Evolutionary conservation across 2,888 invertebrate species (phyloP).

Genomic region (Athripsodes cinereus): DNA sequence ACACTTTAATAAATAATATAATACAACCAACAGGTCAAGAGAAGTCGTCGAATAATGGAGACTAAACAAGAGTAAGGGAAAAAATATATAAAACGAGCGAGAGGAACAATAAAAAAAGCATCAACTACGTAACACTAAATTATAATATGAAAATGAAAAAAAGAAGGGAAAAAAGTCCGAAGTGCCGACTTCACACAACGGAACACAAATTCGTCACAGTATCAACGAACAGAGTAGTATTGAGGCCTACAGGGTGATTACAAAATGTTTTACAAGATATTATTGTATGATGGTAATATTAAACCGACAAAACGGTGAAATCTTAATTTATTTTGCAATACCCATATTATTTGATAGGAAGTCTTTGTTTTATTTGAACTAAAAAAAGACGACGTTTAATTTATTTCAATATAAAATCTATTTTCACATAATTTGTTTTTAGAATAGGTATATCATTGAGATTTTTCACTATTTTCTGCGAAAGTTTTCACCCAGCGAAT

Average conservation of each 20-base stretch:
- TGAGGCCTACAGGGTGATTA: constrained; percentile 21
- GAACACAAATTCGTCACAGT: constrained; percentile 27
- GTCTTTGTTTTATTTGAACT: too few species aligned
- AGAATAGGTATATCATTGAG: too few species aligned
- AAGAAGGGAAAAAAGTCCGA: constrained; percentile 4
- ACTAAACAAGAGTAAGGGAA: constrained; percentile 15
- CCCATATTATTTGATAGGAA: too few species aligned
- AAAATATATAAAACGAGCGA: constrained; percentile 10
- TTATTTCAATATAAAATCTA: too few species aligned
- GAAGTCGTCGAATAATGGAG: constrained; percentile 19
- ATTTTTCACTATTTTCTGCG: too few species aligned
- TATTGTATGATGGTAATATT: background rate
- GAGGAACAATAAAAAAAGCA: background rate
- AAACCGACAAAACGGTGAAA: too few species aligned
- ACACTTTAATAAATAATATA: background rate
- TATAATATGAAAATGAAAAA: constrained; percentile 27
- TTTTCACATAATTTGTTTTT: too few species aligned
- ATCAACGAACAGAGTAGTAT: constrained; percentile 23
- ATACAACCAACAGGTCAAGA: background rate
- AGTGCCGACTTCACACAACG: constrained; percentile 26
- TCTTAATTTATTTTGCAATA: too few species aligned
- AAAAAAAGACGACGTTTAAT: too few species aligned
- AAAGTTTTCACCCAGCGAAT: too few species aligned
- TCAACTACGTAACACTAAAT: constrained; percentile 12
- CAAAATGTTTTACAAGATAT: background rate